Base-by-base conservation (phyloP, 2,797 vertebrate genomes). In the Etheostoma perlongum region DNA sequence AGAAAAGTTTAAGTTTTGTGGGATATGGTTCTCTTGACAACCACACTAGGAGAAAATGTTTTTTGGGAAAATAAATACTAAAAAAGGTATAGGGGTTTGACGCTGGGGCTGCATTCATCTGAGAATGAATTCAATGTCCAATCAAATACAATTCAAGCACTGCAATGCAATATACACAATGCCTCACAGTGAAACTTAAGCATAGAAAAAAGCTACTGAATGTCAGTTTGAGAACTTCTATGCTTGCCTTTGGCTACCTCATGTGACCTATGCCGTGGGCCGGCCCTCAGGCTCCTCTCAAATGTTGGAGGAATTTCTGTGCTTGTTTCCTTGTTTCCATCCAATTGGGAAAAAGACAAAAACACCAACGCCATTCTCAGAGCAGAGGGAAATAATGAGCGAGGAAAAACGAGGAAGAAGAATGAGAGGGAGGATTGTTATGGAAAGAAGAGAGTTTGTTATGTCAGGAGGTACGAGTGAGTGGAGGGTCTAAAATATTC, bases 401-500 rank as follows among this genome's bases (percentile, higher is more conserved):
- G 5, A 40, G 59, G 60, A 68, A 74, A 74, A 11, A 53, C 6
- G 2, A 52, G 65, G 47, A 23, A 36, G 44, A 67, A 69, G 59
- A 81, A 40, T 6, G 19, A 83, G 9, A 49, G 19, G 18, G 72
- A 63, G 13, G 33, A 30, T 70, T 79, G 70, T 78, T 69, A 71
- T 48, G 59, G 51, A 47, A 40, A 54, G 33, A 64, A 65, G 67
- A 44, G 58, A 23, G 81, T 27, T 27, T 9, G 23, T 48, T 54
- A 79, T 79, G 75, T 78, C 61, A 74, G 57, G 67, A 73, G 53
- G 63, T 57, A 68, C 4, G 59, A 81, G 61, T 21, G 59, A 81
- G 61, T 21, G 30, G 74, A 73, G 72, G 51, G 47, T 66, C 33
- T 91, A 36, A 92, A 93, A 91, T 92, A 92, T 92, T 92, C 76